Evolutionary conservation across 2,888 invertebrate species (phyloP).

Genomic region (Acholoe squamosa): DNA sequence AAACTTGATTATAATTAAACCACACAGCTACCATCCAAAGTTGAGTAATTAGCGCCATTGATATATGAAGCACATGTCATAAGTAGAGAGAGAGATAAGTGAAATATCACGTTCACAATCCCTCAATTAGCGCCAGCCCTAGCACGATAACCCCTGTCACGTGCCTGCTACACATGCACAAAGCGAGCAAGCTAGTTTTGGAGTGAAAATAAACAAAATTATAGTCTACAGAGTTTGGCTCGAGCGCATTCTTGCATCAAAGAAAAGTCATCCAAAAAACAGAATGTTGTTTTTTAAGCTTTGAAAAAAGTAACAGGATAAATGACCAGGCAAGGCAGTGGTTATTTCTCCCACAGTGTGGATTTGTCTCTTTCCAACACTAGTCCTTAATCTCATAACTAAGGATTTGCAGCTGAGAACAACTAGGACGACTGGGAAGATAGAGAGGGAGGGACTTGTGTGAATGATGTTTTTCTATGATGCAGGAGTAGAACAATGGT

Average conservation of each 20-base stretch:
- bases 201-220: not conserved
- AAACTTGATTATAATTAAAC: no score
- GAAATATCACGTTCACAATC: no score
- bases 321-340: not conserved
- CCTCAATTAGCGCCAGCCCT: not conserved
- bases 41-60: no score
- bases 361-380: not conserved
- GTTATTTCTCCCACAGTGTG: not conserved
- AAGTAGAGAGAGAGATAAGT: no score
- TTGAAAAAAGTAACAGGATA: not conserved
- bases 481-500: no score
- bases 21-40: no score
- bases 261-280: constrained; percentile 1
- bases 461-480: not conserved
- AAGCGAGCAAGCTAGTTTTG: not conserved
- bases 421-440: not conserved
- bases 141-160: not conserved
- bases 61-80: no score
- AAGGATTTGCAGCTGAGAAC: not conserved
- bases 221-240: not conserved
- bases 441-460: not conserved
- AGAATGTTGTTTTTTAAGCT: not conserved
- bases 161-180: not conserved
- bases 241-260: not conserved
- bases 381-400: not conserved